Percentiles rank a stretch among this genome's conserved stretches.
These are phyloP conservation scores for Zaprionus ghesquierei DNA, from an alignment of 1,140 invertebrate genomes.

Conservation along the genomic window DNA sequence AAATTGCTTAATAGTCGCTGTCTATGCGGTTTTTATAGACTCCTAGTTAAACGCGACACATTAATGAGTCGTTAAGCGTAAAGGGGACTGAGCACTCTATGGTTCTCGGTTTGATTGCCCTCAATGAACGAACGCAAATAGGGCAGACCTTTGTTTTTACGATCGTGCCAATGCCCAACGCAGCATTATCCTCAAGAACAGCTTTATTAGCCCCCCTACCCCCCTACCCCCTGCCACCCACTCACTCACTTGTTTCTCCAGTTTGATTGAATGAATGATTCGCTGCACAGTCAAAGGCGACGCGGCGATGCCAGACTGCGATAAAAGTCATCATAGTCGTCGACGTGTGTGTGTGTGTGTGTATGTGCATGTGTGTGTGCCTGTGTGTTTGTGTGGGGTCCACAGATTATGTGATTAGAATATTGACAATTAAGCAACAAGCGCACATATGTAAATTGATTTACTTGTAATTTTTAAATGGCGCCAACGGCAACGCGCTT, in stretches of 20 bases:
- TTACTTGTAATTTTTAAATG: slow-evolving; percentile 71
- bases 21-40: slow-evolving; percentile 22
- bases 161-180: slow-evolving; percentile 15
- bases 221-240: background rate
- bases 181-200: slow-evolving; percentile 37
- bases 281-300: slow-evolving; percentile 37
- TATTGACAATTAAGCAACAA: slow-evolving; percentile 66
- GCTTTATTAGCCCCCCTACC: background rate
- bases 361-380: slow-evolving; percentile 39
- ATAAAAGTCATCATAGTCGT: slow-evolving; percentile 52
- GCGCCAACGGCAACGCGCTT: slow-evolving; percentile 40
- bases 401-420: slow-evolving; percentile 76
- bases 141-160: slow-evolving; percentile 15
- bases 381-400: slow-evolving; percentile 62
- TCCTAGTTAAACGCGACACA: slow-evolving; percentile 5
- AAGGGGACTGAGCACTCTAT: slow-evolving; percentile 1
- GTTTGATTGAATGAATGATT: slow-evolving; percentile 64
- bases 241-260: slow-evolving; percentile 20
- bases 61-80: slow-evolving; percentile 16
- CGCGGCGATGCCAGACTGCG: slow-evolving; percentile 63
- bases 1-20: slow-evolving; percentile 30
- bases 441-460: slow-evolving; percentile 70
- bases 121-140: slow-evolving; percentile 49
- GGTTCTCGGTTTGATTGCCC: slow-evolving; percentile 56
- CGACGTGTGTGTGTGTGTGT: background rate